Evolutionary conservation across 1,140 invertebrate species (phyloP), one percentile per base, ranked within the genome.

Genomic region (Panonychus citri): DNA sequence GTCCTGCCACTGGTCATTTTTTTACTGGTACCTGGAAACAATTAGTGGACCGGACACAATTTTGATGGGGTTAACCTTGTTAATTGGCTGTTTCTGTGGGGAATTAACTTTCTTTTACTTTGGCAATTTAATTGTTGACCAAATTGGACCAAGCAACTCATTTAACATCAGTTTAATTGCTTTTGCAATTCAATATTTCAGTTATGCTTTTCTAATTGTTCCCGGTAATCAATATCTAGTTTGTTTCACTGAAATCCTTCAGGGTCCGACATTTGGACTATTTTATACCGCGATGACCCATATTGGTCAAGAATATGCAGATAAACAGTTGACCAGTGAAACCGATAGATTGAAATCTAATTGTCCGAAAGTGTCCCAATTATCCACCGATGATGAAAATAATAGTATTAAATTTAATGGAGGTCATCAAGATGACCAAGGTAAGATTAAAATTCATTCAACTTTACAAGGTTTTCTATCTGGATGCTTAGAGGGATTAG

Each of bases 21-120:
- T 89, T n/a, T 71, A 66, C 58, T 66, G 65, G 66, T 68, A 65
- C 55, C 60, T 71, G 17, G 57, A 63, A 54, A 40, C 62, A 60
- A 10, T 59, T 63, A 40, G 59, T 53, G 25, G 61, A 28, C 10
- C 49, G 49, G 53, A 49, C 40, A 61, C 88, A 69, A 81, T 85
- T 0, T 66, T 93, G 1, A 78, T 91, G 68, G 88, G 87, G 1
- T 62, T 81, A 1, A 77, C 78, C 4, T 78, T 81, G 64, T 78
- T 78, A 4, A 76, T 88, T 50, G 82, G 88, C 66, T 83, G 81
- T 61, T 81, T 90, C 62, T 70, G 78, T 25, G 88, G 88, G n/a
- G 85, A 91, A 70, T 68, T 88, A 57, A 85, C 85, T 1, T 85
- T 89, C 62, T 83, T 90, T 70, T 87, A 88, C 66, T 65, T 85